Base-by-base conservation (phyloP, 2,888 invertebrate genomes). In the Coenonympha arcania region DNA sequence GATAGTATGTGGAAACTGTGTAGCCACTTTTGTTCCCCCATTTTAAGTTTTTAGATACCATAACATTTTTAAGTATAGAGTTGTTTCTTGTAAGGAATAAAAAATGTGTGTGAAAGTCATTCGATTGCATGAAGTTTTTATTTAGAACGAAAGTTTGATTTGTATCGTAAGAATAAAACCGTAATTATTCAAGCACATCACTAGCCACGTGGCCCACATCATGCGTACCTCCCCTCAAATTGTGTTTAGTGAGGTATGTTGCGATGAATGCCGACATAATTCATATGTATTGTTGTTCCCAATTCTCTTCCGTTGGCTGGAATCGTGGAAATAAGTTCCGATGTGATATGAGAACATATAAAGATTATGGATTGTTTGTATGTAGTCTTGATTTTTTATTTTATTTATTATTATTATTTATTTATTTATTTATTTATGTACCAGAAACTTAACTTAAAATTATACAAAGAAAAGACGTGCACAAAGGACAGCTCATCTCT, bases 231-330 rank as follows among this genome's bases (percentile, higher is more conserved):
- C 67, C 70, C 68, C 69, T 64, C 64, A 69, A 68, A 68, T 66
- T 61, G 65, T 75, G 72, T 73, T 72, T 72, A 69, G 72, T 66
- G 71, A 71, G 65, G 67, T 69, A 49, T 57, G 58, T 57, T 50
- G 63, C 52, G 64, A 64, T 68, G 68, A 68, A 68, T 67, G 64
- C 55, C 48, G 57, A 56, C 57, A 64, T 69, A 68, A 68, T 68
- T 71, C 66, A 63, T 60, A 58, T 52, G 60, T 67, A 67, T 66
- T 66, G 59, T 65, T 58, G 55, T 60, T 60, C 36, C 36, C 26
- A 36, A 45, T 45, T 45, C 36, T 45, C 36, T 37, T 37, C 26
- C 28, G 37, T 45, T 45, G 45, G 45, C 6, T 28, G 36, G 28
- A 37, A 45, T 45, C 37, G 36, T 37, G 19, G 37, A 37, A 37